Evolutionary conservation across 2,113 vertebrate genomes (phyloP).

Genomic region (Notothenia rossii): DNA sequence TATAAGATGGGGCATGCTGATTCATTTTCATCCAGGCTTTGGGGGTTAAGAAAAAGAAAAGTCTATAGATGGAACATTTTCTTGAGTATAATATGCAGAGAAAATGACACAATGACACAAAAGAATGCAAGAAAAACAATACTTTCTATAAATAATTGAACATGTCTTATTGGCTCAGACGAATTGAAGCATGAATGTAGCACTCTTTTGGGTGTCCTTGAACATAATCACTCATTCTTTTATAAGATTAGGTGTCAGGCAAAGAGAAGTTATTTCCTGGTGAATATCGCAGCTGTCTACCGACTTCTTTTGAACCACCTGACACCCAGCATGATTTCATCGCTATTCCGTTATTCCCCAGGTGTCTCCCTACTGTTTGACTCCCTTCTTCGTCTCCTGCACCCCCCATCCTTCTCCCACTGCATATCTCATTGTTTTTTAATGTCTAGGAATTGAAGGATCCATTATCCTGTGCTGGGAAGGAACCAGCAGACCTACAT

Average conservation of each 20-base stretch:
- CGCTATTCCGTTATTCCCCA: not conserved
- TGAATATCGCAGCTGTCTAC: not conserved
- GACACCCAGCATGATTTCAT: constrained; percentile 2
- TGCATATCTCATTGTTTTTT: constrained; percentile 19
- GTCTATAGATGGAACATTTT: not conserved
- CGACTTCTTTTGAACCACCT: not conserved
- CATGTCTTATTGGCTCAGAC: not conserved
- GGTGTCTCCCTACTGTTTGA: not conserved
- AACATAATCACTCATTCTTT: no score
- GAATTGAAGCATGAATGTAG: no score
- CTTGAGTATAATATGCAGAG: not conserved
- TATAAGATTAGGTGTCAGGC: no score
- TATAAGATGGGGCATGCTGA: constrained; percentile 2
- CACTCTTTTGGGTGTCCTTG: no score
- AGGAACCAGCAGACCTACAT: constrained; percentile 4
- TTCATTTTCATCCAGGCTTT: constrained; percentile 8
- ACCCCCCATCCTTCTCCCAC: not conserved
- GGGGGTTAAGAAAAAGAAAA: not conserved
- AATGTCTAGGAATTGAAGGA: constrained; percentile 17
- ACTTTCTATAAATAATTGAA: not conserved
- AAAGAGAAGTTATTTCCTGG: not conserved
- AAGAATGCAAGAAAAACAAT: not conserved
- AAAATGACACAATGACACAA: not conserved
- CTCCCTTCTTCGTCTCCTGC: not conserved
- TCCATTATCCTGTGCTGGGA: constrained; percentile 12